Percentiles rank a stretch among this genome's conserved stretches.
These are phyloP conservation scores for Pterophyllum scalare DNA, from an alignment of 2,113 vertebrate species.

Conservation along the genomic window DNA sequence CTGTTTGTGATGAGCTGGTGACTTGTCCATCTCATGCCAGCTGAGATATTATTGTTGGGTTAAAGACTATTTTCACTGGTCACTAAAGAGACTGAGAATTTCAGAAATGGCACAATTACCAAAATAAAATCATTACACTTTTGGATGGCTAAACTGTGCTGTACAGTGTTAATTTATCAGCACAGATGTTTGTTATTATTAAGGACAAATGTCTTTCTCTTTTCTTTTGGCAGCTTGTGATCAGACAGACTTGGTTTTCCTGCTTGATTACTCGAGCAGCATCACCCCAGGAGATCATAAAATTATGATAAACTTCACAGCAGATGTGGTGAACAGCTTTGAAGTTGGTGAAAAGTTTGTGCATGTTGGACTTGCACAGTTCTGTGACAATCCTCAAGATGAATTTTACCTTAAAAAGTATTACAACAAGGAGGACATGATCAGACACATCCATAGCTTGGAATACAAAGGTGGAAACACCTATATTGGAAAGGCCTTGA, in stretches of 20 bases:
- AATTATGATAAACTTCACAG: conserved; percentile 67
- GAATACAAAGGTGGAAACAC: background rate
- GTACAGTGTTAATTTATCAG: background rate
- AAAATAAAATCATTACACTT: no score
- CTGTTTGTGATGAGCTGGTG: no score
- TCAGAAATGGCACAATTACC: no score
- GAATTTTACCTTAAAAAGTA: conserved; percentile 75
- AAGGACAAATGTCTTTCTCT: background rate
- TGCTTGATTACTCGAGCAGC: conserved; percentile 78
- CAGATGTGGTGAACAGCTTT: conserved; percentile 66
- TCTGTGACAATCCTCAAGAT: conserved; percentile 47
- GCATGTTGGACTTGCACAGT: conserved; percentile 77
- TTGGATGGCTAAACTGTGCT: no score
- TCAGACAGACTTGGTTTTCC: conserved; percentile 75
- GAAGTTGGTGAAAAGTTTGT: conserved; percentile 51
- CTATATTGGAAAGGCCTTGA: conserved; percentile 61
- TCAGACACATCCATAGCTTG: conserved; percentile 22
- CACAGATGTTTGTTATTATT: background rate
- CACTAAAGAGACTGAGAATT: no score
- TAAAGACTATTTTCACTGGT: no score
- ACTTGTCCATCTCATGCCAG: no score
- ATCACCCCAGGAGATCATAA: conserved; percentile 50
- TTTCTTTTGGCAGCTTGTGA: conserved; percentile 67
- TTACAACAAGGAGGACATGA: conserved; percentile 8
- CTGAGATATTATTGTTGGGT: no score